Evolutionary conservation across 2,888 invertebrate species (phyloP).

Genomic region (Pyrochroa serraticornis): DNA sequence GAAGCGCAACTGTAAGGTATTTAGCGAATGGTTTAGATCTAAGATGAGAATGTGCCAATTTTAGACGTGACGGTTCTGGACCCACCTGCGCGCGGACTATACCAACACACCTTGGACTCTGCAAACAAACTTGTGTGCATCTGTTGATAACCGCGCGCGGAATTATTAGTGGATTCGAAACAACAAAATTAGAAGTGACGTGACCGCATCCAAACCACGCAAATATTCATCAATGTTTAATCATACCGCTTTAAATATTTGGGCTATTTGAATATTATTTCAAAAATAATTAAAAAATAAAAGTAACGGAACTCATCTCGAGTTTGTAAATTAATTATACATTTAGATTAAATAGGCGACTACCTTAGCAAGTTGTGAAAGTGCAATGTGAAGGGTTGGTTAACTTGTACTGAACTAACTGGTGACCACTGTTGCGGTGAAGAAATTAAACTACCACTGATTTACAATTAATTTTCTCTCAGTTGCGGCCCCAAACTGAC

Average conservation of each 20-base stretch:
- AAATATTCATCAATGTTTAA: too few species aligned
- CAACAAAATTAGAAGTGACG: slow-evolving; percentile 27
- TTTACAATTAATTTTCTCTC: too few species aligned
- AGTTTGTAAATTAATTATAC: too few species aligned
- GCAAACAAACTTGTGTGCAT: slow-evolving; percentile 7
- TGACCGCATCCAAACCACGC: slow-evolving; percentile 4
- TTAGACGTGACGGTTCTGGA: slow-evolving; percentile 7
- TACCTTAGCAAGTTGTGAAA: too few species aligned
- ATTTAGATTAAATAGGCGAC: too few species aligned
- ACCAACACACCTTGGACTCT: slow-evolving; percentile 13
- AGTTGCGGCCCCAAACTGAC: too few species aligned
- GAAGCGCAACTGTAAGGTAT: too few species aligned
- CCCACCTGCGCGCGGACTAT: slow-evolving; percentile 20
- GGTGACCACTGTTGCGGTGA: too few species aligned
- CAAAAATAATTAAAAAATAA: background rate
- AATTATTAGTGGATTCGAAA: slow-evolving; percentile 17
- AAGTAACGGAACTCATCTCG: too few species aligned
- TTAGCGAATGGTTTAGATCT: background rate
- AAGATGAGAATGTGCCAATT: slow-evolving; percentile 6
- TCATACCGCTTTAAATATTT: background rate
- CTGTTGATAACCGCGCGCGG: slow-evolving; percentile 17
- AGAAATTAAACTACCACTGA: too few species aligned
- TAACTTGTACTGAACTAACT: too few species aligned
- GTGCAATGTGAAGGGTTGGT: too few species aligned
- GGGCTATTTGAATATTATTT: background rate